phyloP scores from a whole-genome alignment of 2,888 invertebrate genomes.

The Mycalesis mineus region DNA sequence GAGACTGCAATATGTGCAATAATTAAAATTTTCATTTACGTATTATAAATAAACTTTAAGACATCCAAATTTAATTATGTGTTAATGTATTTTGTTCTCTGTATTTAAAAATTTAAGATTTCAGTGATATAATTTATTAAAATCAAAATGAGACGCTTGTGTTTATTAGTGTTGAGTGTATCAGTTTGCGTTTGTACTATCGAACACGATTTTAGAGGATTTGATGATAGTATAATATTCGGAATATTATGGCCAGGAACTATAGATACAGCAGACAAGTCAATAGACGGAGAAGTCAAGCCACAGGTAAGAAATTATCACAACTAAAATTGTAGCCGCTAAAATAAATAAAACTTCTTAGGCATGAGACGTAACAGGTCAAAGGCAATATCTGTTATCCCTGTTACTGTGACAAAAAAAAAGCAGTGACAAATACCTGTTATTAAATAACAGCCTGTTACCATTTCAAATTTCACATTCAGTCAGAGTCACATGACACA shows the following conservation, averaged over 20 bases:
- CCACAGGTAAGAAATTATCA: constrained; percentile 51
- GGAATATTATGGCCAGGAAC: constrained; percentile 87
- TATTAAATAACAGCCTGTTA: too few species aligned
- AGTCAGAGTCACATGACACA: too few species aligned
- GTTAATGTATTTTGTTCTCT: background rate
- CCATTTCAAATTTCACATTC: too few species aligned
- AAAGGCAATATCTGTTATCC: too few species aligned
- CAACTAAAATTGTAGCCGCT: too few species aligned
- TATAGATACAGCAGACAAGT: constrained; percentile 42
- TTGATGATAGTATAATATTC: constrained; percentile 89
- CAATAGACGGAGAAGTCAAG: constrained; percentile 46
- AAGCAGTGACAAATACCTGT: too few species aligned
- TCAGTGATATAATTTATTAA: background rate
- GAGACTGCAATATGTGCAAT: too few species aligned
- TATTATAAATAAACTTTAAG: too few species aligned
- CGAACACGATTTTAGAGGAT: constrained; percentile 84
- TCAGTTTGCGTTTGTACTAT: constrained; percentile 44
- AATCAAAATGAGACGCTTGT: constrained; percentile 44
- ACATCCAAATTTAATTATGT: background rate
- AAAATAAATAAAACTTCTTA: too few species aligned
- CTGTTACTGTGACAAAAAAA: too few species aligned
- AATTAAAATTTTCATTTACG: too few species aligned
- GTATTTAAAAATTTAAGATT: background rate
- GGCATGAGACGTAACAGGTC: too few species aligned
- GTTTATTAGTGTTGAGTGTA: constrained; percentile 43